Base-by-base conservation (phyloP, 1,140 invertebrate species). In the Euborellia annulipes region DNA sequence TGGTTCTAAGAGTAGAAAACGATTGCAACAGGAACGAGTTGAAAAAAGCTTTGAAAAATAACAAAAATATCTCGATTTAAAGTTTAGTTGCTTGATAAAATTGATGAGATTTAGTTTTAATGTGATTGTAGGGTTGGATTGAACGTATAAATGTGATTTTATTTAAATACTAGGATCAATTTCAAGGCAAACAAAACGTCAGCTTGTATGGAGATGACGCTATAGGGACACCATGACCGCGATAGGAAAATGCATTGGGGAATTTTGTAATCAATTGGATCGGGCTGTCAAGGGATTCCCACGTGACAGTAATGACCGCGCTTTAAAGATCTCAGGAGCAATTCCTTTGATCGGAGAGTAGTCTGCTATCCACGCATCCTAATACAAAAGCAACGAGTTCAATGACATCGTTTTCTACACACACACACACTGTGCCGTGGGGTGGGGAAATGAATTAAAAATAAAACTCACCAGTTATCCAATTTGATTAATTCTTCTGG, bases 401-500 rank as follows among this genome's bases (percentile, higher is more conserved):
- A 68, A 62, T 67, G 65, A 67, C 66, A 63, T 52, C 47, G 38
- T 48, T 50, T 49, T 42, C 48, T 22, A 46, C 45, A 52, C 27
- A 20, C 46, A 41, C 52, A 52, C 30, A 45, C 48, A 30, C 41
- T n/a, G n/a, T n/a, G n/a, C n/a, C n/a, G n/a, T n/a, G n/a, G 14
- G 13, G 11, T 13, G 42, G 34, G 23, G 42, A 39, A 40, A 48
- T 21, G 14, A n/a, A 14, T 14, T 37, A 21, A 43, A 32, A 18
- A 36, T 7, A 43, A 16, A 53, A 82, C 82, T 85, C 71, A 88
- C 87, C 88, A 92, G 62, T 87, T 83, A 68, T 92, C 88, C 64
- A 91, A 70, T 68, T 88, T 89, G 64, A 91, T 82, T 53, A 91
- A 75, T 68, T 92, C 87, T 64, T 90, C 86, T 39, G 86, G 85